phyloP scores from a whole-genome alignment of 2,797 vertebrate genomes.

The Neosilurus hyrtlii region DNA sequence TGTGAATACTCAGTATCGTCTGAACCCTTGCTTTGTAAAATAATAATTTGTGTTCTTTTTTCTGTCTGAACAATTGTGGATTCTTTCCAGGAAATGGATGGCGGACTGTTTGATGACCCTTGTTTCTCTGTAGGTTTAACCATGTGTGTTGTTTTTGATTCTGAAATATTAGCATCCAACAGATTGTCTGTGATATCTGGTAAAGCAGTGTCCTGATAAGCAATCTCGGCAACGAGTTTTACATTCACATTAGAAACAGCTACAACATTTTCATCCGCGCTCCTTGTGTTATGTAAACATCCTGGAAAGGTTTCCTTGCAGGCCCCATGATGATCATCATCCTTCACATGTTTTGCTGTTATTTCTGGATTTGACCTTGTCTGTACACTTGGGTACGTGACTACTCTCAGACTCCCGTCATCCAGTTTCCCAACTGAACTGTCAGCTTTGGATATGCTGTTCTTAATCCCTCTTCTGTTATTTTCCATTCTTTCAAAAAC shows the following conservation, averaged over 20 bases:
- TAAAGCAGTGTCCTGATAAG: not conserved
- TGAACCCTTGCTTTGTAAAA: not conserved
- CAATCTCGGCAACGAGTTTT: not conserved
- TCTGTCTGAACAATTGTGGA: not conserved
- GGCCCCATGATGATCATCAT: slow-evolving; percentile 6
- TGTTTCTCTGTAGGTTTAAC: not conserved
- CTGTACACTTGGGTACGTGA: slow-evolving; percentile 33
- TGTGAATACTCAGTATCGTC: not conserved
- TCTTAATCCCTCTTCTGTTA: slow-evolving; percentile 48
- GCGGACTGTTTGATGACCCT: not conserved
- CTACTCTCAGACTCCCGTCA: slow-evolving; percentile 28
- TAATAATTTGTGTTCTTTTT: not conserved
- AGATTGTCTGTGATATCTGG: not conserved
- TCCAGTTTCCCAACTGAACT: slow-evolving; percentile 29
- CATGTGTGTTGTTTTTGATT: not conserved
- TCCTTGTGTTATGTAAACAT: slow-evolving; percentile 13
- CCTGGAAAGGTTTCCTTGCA: slow-evolving; percentile 21
- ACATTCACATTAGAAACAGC: slow-evolving; percentile 2
- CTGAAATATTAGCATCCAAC: not conserved
- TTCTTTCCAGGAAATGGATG: not conserved
- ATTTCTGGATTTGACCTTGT: slow-evolving; percentile 28
- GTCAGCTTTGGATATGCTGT: slow-evolving; percentile 34
- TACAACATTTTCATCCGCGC: not conserved
- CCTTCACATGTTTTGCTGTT: slow-evolving; percentile 24
- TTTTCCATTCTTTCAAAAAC: slow-evolving; percentile 58